Evolutionary conservation across 2,113 vertebrate genomes (phyloP).

Genomic region (Epinephelus cyanopodus): DNA sequence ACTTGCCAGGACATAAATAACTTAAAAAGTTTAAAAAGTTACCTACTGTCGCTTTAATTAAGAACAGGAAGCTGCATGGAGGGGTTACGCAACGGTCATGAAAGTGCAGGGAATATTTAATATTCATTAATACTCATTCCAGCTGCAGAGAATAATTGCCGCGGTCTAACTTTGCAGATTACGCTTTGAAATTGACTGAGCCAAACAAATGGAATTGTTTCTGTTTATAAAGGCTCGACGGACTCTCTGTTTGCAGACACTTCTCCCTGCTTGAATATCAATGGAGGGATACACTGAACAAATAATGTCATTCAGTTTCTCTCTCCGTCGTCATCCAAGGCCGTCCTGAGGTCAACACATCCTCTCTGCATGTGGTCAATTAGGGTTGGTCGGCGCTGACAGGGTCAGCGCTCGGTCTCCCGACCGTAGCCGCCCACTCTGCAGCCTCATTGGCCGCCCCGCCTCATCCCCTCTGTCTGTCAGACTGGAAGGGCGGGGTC

Average conservation of each 20-base stretch:
- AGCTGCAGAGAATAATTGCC: constrained; percentile 29
- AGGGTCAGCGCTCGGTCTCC: constrained; percentile 27
- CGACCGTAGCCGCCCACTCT: constrained; percentile 28
- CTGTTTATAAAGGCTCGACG: constrained; percentile 19
- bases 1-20: no score
- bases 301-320: constrained; percentile 19
- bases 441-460: constrained; percentile 18
- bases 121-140: constrained; percentile 29
- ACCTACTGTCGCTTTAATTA: constrained; percentile 45
- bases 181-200: constrained; percentile 51
- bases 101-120: constrained; percentile 29
- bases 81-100: constrained; percentile 17
- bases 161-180: constrained; percentile 20
- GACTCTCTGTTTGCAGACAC: constrained; percentile 20
- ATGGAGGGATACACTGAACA: not conserved
- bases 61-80: constrained; percentile 5
- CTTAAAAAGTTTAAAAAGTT: no score
- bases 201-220: constrained; percentile 43
- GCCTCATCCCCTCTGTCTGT: constrained; percentile 28
- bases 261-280: constrained; percentile 12
- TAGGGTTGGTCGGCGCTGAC: constrained; percentile 22
- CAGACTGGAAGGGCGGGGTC: constrained; percentile 22
- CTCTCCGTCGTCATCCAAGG: constrained; percentile 22
- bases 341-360: constrained; percentile 19
- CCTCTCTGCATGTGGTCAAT: constrained; percentile 50